A percentile compares a stretch with the other conserved stretches of the same genome.
Evolutionary conservation across 2,888 invertebrate species (phyloP).

Genomic region (Amorpha juglandis): DNA sequence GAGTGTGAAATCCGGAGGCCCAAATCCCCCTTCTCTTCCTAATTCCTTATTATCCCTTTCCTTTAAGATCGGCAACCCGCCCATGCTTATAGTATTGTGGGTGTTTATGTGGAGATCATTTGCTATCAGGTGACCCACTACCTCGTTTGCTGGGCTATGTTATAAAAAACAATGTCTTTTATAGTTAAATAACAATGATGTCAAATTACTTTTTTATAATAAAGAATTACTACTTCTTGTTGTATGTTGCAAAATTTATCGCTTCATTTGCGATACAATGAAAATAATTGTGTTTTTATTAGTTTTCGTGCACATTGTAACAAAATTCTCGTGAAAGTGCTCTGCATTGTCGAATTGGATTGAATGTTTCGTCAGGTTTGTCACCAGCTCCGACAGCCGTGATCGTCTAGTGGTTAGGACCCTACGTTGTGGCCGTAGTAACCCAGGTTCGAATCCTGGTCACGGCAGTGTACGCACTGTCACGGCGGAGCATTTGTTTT

Average conservation of each 20-base stretch:
- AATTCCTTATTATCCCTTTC: no score
- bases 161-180: no score
- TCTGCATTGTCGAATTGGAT: background rate
- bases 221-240: background rate
- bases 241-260: background rate
- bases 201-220: no score
- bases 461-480: constrained; percentile 76
- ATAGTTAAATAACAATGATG: no score
- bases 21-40: no score
- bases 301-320: background rate
- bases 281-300: constrained; percentile 13
- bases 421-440: constrained; percentile 91
- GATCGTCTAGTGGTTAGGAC: constrained; percentile 89
- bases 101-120: no score
- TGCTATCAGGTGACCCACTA: no score
- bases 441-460: constrained; percentile 89
- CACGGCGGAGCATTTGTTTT: constrained; percentile 27
- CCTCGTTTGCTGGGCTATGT: no score
- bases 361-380: background rate
- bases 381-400: constrained; percentile 64
- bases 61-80: no score
- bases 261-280: constrained; percentile 5
- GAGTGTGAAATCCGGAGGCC: no score
- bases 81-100: no score
- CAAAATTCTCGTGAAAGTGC: constrained; percentile 13